Conservation (phyloP, 2,888 invertebrate species). For the Scaeva pyrastri region DNA sequence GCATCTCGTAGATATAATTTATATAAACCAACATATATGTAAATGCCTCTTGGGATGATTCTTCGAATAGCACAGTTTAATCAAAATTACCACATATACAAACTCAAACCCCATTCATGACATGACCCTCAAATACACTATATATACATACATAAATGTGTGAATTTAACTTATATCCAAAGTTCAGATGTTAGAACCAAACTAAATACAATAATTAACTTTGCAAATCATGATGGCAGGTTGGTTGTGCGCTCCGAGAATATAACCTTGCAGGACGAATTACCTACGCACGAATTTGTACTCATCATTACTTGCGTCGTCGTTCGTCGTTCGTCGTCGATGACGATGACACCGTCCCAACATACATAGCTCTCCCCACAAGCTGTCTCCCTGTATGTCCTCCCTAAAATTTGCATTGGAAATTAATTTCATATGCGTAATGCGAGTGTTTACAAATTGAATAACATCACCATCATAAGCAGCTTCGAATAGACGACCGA, state of each 20-base stretch:
- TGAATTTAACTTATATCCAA: slow-evolving; percentile 75
- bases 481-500: slow-evolving; percentile 3
- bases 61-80: slow-evolving; percentile 34
- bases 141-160: slow-evolving; percentile 58
- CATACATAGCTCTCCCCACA: not conserved
- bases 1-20: too few relatives aligned
- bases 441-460: slow-evolving; percentile 75
- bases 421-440: slow-evolving; percentile 76
- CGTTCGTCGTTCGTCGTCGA: not conserved
- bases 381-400: not conserved
- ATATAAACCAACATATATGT: not conserved
- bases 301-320: slow-evolving; percentile 22
- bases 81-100: slow-evolving; percentile 23
- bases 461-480: slow-evolving; percentile 72
- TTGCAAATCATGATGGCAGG: slow-evolving; percentile 62
- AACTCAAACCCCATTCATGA: not conserved
- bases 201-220: slow-evolving; percentile 76
- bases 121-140: not conserved
- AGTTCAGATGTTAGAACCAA: slow-evolving; percentile 73
- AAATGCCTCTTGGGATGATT: not conserved
- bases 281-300: slow-evolving; percentile 27
- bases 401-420: slow-evolving; percentile 64
- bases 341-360: not conserved
- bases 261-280: slow-evolving; percentile 15
- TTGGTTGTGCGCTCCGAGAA: not conserved